Base-by-base conservation (phyloP, 2,888 invertebrate genomes). In the Drosophila demipolita region DNA sequence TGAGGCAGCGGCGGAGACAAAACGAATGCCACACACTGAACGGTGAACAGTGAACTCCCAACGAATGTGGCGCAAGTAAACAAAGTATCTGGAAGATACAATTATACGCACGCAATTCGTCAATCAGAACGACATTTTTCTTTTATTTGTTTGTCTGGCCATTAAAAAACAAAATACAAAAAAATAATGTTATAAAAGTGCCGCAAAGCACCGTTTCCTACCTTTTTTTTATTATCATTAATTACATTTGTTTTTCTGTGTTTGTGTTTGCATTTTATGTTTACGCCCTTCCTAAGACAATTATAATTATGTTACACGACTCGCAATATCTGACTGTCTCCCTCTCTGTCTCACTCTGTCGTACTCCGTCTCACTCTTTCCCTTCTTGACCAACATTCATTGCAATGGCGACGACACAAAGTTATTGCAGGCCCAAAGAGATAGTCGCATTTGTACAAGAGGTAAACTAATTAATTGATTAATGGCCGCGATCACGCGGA, bases 71-170 rank as follows among this genome's bases (percentile, higher is more conserved):
- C 83, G 82, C 85, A 89, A 89, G 90, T 84, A 90, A 88, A 88
- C 78, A 89, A 78, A 87, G 79, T 83, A 89, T 88, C 90, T 87
- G 81, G 81, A 85, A 90, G 90, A 91, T 83, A 89, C 91, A 92
- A 92, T 92, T 92, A 93, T 90, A 90, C 87, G 91, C 92, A 92
- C 92, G 92, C 92, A 90, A 93, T 91, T 87, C 90, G 91, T 92
- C 92, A 92, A 92, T 92, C 91, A 93, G 90, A 91, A 89, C 89
- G 88, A 91, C 91, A 92, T 90, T 91, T 90, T 91, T 90, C 85
- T 83, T 90, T 88, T 88, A 89, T 90, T 89, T 85, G 88, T 89
- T 85, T 85, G 80, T 80, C 65, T 67, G 77, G 82, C 75, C 90
- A 81, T 89, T 87, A 90, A 77, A 84, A 76, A 72, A 66, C 45